Evolutionary conservation across 2,797 vertebrate species (phyloP).

Genomic region (Helarctos malayanus): DNA sequence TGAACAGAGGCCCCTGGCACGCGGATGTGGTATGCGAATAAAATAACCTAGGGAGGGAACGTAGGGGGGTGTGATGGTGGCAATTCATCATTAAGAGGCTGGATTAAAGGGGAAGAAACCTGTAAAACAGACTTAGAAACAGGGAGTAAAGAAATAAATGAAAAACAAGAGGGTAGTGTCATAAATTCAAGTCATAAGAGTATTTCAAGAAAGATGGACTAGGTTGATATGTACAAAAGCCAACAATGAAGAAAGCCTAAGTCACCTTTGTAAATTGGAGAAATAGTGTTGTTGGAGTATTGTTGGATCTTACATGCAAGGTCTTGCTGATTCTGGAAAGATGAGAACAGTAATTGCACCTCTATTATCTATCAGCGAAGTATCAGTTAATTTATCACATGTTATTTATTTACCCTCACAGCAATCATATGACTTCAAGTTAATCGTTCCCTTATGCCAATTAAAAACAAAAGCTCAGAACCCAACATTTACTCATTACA

Average conservation of each 20-base stretch:
- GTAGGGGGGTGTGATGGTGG: fast-evolving
- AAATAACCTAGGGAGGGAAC: too few relatives aligned
- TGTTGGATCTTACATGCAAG: neutral
- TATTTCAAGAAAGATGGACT: neutral
- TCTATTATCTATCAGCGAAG: fast-evolving
- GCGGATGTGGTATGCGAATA: neutral
- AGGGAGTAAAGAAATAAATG: neutral
- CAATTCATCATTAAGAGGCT: neutral
- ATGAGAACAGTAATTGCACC: too few relatives aligned
- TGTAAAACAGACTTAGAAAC: neutral
- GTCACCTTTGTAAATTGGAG: neutral
- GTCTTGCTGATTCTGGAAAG: neutral
- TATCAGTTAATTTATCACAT: neutral
- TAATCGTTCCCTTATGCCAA: neutral
- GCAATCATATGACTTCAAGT: neutral
- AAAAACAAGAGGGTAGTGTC: fast-evolving
- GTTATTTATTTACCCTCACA: neutral
- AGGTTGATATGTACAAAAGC: neutral
- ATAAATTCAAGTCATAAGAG: neutral
- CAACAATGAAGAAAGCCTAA: neutral
- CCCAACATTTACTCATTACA: neutral
- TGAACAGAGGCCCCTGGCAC: fast-evolving
- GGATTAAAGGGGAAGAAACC: too few relatives aligned
- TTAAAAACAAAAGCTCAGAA: neutral
- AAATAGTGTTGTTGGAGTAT: neutral